phyloP scores from a whole-genome alignment of 1,140 invertebrate genomes.

The Drosophila serrata region DNA sequence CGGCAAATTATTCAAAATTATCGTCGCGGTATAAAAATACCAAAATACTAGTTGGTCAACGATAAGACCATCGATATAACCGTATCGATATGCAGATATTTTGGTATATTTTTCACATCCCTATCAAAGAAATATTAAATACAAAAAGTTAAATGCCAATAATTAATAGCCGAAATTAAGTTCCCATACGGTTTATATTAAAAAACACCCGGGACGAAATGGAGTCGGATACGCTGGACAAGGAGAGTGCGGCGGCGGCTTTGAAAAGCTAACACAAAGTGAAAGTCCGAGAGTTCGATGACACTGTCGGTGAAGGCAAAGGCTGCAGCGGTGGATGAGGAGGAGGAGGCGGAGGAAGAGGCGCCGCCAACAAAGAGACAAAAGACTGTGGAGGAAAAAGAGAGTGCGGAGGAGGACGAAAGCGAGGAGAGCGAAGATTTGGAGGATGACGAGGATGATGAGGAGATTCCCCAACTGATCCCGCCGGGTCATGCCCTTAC shows the following conservation, averaged over 20 bases:
- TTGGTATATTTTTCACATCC: neutral
- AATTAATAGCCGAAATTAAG: neutral
- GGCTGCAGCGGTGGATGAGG: slow-evolving; percentile 7
- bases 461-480: slow-evolving; percentile 46
- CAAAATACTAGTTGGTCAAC: neutral
- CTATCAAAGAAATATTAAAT: slow-evolving; percentile 4
- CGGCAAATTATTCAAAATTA: neutral
- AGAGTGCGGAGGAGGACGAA: neutral
- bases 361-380: slow-evolving; percentile 62
- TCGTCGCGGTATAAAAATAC: neutral
- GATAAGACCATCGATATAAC: neutral
- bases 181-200: neutral
- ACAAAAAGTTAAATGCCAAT: slow-evolving; percentile 10
- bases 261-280: slow-evolving; percentile 55
- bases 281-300: slow-evolving; percentile 59
- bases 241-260: slow-evolving; percentile 51
- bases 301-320: slow-evolving; percentile 4
- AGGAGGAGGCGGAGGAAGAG: no score
- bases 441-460: slow-evolving; percentile 15
- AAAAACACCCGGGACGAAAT: slow-evolving; percentile 37
- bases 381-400: slow-evolving; percentile 33
- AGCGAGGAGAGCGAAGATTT: slow-evolving; percentile 3
- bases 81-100: neutral
- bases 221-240: slow-evolving; percentile 76
- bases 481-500: neutral